Evolutionary conservation across 2,888 invertebrate species (phyloP).

Genomic region (Clanis bilineata): DNA sequence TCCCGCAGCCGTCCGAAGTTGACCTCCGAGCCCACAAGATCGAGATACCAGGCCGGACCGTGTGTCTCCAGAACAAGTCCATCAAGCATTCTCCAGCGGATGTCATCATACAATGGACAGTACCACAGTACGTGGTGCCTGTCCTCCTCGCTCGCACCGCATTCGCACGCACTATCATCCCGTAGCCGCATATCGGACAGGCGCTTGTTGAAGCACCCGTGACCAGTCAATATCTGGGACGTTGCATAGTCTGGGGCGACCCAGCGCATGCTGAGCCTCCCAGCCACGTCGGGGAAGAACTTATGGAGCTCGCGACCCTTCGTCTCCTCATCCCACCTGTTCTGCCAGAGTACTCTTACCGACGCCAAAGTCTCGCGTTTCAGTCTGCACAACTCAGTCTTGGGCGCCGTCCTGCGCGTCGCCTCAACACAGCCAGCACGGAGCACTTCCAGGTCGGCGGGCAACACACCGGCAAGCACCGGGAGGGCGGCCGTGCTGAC

Average conservation of each 20-base stretch:
- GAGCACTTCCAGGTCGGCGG: conserved; percentile 25
- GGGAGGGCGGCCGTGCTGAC: not conserved
- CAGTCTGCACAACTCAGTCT: not conserved
- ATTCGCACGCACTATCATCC: no score
- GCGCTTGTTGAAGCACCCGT: conserved; percentile 19
- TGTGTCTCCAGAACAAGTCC: no score
- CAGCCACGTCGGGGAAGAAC: conserved; percentile 33
- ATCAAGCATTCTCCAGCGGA: no score
- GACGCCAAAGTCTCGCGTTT: not conserved
- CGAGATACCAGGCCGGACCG: no score
- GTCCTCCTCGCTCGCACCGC: no score
- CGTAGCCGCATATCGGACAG: conserved; percentile 3
- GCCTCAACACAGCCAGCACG: conserved; percentile 18
- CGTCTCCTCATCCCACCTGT: conserved; percentile 22
- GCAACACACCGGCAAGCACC: conserved; percentile 21
- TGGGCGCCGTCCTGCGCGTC: not conserved
- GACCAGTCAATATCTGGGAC: conserved; percentile 30
- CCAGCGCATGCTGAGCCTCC: conserved; percentile 23
- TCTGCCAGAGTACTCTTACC: conserved; percentile 26
- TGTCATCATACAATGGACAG: no score
- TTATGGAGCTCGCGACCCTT: conserved; percentile 27
- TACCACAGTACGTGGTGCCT: no score
- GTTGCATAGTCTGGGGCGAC: conserved; percentile 30
- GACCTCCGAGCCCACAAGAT: no score
- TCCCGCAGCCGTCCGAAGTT: no score